Conservation (phyloP, 2,797 vertebrate genomes). For the Phyllotis vaccarum region DNA sequence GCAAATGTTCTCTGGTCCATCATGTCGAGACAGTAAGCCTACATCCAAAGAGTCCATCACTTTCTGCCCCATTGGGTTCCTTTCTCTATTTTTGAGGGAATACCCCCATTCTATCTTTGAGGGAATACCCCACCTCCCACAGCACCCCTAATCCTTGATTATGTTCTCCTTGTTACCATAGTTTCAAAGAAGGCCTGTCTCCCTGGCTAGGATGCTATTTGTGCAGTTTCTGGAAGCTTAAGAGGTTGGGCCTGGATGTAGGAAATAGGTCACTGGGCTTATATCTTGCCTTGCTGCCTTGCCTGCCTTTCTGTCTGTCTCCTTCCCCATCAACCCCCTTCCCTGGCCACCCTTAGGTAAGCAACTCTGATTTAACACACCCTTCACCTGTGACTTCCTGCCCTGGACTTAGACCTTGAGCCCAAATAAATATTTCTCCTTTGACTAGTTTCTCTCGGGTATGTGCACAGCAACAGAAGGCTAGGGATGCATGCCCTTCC, state of each 20-base stretch:
- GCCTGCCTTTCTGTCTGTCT: background rate
- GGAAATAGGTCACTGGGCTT: background rate
- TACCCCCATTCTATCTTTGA: background rate
- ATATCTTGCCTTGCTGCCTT: background rate
- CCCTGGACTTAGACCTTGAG: background rate
- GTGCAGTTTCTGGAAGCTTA: background rate
- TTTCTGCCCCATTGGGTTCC: background rate
- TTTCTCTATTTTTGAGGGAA: background rate
- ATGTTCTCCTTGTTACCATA: background rate
- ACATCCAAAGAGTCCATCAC: background rate
- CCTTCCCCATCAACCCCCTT: accelerated
- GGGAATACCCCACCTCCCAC: too few relatives aligned
- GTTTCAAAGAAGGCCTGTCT: background rate
- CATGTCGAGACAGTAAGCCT: background rate
- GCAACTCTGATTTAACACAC: background rate
- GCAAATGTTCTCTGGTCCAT: background rate
- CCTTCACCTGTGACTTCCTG: background rate
- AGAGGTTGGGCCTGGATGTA: too few relatives aligned
- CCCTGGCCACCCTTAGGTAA: background rate
- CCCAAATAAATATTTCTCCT: background rate
- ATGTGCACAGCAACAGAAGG: background rate
- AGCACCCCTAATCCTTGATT: background rate
- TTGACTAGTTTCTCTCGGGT: background rate
- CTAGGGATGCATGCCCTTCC: background rate
- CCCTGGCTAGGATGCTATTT: background rate